Percentiles rank a stretch among this genome's conserved stretches.
These are phyloP conservation scores for Oxygymnocypris stewartii DNA, from an alignment of 2,113 vertebrate genomes.

Conservation along the genomic window DNA sequence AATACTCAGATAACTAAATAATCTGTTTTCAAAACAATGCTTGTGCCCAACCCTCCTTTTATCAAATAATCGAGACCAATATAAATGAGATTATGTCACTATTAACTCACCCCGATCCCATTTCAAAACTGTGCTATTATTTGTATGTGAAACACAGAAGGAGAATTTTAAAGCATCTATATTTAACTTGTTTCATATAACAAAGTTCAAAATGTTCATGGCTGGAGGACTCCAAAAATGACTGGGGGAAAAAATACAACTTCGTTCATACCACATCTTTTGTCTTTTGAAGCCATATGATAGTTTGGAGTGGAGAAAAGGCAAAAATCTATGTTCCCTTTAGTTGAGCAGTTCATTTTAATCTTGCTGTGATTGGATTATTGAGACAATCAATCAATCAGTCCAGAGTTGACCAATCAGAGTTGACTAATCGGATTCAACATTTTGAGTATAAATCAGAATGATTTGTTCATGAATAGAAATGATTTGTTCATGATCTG, in stretches of 20 bases:
- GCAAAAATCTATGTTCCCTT: background rate
- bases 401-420: background rate
- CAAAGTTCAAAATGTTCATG: background rate
- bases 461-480: background rate
- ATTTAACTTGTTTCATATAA: background rate
- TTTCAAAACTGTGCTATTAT: background rate
- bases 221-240: background rate
- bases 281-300: background rate
- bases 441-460: background rate
- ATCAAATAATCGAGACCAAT: background rate
- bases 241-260: background rate
- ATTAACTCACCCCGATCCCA: background rate
- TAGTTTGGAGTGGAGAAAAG: background rate
- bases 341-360: background rate
- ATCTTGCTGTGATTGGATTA: background rate
- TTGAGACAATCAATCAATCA: background rate
- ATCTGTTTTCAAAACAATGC: background rate
- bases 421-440: background rate
- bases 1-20: background rate
- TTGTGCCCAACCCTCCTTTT: background rate
- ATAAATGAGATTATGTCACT: background rate
- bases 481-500: background rate
- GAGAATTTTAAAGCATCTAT: background rate
- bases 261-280: background rate
- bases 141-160: background rate